These are phyloP conservation scores for Drosophila ohnishii DNA, from an alignment of 1,140 invertebrate species.

Conservation along the genomic window DNA sequence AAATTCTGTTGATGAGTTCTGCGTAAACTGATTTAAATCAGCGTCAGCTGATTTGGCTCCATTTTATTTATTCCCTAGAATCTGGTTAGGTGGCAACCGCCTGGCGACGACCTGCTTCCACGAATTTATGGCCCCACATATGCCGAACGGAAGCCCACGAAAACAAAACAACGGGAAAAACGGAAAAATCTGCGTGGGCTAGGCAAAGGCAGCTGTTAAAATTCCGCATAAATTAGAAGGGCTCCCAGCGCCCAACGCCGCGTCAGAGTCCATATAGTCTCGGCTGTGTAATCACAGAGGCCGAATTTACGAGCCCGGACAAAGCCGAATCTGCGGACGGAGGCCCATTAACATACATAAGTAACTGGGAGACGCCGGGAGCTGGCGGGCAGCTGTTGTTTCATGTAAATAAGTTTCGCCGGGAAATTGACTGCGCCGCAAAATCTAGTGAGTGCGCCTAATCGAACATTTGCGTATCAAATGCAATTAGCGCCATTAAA, in stretches of 20 bases:
- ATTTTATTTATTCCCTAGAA: constrained; percentile 63
- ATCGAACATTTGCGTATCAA: constrained; percentile 75
- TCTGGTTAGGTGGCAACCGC: constrained; percentile 41
- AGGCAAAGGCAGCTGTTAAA: constrained; percentile 62
- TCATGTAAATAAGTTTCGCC: constrained; percentile 46
- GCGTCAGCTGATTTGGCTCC: constrained; percentile 56
- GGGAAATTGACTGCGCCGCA: constrained; percentile 22
- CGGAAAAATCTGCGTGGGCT: constrained; percentile 54
- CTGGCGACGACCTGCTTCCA: constrained; percentile 11
- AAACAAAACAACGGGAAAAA: constrained; percentile 34
- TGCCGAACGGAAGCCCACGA: background rate
- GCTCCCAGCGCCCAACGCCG: background rate
- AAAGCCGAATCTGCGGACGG: constrained; percentile 8
- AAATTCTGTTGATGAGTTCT: constrained; percentile 63
- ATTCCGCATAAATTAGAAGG: constrained; percentile 73
- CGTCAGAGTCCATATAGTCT: constrained; percentile 27
- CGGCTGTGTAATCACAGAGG: constrained; percentile 54
- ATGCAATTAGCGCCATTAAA: constrained; percentile 76
- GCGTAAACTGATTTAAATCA: constrained; percentile 76
- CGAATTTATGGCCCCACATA: constrained; percentile 53
- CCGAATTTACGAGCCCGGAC: constrained; percentile 37
- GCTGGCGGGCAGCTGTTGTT: constrained; percentile 37
- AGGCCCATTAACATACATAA: constrained; percentile 52
- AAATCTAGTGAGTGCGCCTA: constrained; percentile 41
- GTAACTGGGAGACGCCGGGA: constrained; percentile 33